Evolutionary conservation across 2,113 vertebrate genomes (phyloP).

Genomic region (Xiphophorus maculatus): DNA sequence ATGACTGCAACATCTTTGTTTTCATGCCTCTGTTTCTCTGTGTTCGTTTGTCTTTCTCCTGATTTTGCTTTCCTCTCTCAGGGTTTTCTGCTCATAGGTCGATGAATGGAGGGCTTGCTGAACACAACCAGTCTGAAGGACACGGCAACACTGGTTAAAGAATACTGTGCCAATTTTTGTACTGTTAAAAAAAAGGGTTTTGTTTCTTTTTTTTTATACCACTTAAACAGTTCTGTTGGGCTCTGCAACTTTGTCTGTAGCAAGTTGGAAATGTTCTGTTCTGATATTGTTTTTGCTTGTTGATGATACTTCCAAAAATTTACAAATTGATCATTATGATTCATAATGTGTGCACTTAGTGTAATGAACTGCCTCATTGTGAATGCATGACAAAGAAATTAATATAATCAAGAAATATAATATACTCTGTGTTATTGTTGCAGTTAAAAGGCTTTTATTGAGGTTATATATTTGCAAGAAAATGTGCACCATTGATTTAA

Average conservation of each 20-base stretch:
- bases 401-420: slow-evolving; percentile 71
- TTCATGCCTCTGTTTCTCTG: slow-evolving; percentile 36
- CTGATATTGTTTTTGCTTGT: slow-evolving; percentile 66
- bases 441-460: slow-evolving; percentile 59
- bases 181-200: slow-evolving; percentile 59
- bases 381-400: slow-evolving; percentile 78
- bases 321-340: slow-evolving; percentile 62
- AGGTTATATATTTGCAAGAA: slow-evolving; percentile 61
- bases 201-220: slow-evolving; percentile 60
- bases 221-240: slow-evolving; percentile 69
- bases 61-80: slow-evolving; percentile 49
- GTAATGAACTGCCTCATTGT: slow-evolving; percentile 77
- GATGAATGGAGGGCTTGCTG: slow-evolving; percentile 37
- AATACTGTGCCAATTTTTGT: slow-evolving; percentile 84
- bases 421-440: slow-evolving; percentile 74
- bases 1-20: slow-evolving; percentile 58
- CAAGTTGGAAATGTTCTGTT: slow-evolving; percentile 71
- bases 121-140: slow-evolving; percentile 51
- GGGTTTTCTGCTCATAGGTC: slow-evolving; percentile 83
- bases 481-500: slow-evolving; percentile 19
- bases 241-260: slow-evolving; percentile 74
- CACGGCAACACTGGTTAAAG: slow-evolving; percentile 58
- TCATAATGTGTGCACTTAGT: slow-evolving; percentile 68
- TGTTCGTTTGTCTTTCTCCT: slow-evolving; percentile 26
- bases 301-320: slow-evolving; percentile 69